phyloP scores from a whole-genome alignment of 2,888 invertebrate species.

The Stenodera caucasica region DNA sequence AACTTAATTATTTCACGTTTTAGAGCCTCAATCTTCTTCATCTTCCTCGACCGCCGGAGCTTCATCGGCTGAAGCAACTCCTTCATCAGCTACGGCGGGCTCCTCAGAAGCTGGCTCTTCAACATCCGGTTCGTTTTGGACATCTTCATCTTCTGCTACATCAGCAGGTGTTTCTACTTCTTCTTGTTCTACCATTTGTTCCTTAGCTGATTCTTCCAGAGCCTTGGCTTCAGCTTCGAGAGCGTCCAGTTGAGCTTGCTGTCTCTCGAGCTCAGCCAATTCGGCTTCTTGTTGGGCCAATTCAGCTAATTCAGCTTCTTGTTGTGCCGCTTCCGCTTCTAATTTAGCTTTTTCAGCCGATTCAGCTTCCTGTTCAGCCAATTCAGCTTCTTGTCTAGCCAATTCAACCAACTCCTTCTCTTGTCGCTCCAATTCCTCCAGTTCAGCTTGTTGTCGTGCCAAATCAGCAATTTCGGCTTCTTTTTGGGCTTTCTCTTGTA shows the following conservation, averaged over 20 bases:
- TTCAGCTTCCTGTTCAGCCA: constrained; percentile 65
- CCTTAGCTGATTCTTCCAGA: constrained; percentile 28
- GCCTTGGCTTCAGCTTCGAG: constrained; percentile 44
- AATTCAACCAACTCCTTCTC: constrained; percentile 61
- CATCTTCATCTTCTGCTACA: constrained; percentile 4
- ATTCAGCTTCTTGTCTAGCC: constrained; percentile 61
- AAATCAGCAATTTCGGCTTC: constrained; percentile 61
- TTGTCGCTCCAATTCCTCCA: constrained; percentile 59
- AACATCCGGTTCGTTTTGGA: constrained; percentile 33
- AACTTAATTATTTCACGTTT: constrained; percentile 6
- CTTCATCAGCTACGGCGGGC: constrained; percentile 59
- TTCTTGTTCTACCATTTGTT: constrained; percentile 4
- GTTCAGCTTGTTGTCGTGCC: constrained; percentile 63
- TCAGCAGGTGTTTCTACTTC: constrained; percentile 19
- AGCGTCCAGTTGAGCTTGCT: constrained; percentile 46
- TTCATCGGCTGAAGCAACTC: neutral
- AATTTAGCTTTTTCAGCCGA: constrained; percentile 46
- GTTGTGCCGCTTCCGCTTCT: constrained; percentile 42
- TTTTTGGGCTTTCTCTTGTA: constrained; percentile 48
- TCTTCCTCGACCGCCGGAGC: constrained; percentile 49
- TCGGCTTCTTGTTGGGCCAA: constrained; percentile 37
- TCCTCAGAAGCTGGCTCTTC: constrained; percentile 58
- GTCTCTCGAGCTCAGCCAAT: constrained; percentile 35
- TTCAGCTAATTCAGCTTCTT: constrained; percentile 48
- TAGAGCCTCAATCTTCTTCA: constrained; percentile 50